Evolutionary conservation across 2,888 invertebrate species (phyloP), one percentile per base, ranked within the genome.

Genomic region (Morinoia aosen): DNA sequence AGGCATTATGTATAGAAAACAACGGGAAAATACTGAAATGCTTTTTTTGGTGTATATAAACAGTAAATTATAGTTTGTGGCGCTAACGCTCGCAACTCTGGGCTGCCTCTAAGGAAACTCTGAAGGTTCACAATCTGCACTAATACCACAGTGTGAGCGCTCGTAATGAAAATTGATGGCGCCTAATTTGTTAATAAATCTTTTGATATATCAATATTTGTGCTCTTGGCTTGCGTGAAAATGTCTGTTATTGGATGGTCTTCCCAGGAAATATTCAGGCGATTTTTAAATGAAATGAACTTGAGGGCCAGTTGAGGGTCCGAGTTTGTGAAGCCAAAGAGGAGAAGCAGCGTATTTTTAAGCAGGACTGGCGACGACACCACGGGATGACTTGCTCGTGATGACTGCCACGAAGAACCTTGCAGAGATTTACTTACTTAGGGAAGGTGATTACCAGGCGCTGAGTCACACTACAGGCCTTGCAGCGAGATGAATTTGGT

Each of bases 171-270:
- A 76, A 76, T 76, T 76, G 76, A 76, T 76, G 76, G 76, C 25
- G 76, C 76, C 76, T 76, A 76, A 76, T 76, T 76, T 76, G 76
- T 76, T 16, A 76, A 76, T 76, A 76, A 76, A 76, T 76, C 76
- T 76, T 76, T 76, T 12, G 76, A 76, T 76, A 76, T 76, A 76
- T 76, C 76, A 76, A 76, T 76, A 76, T 76, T 76, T 76, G 76
- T 76, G 76, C 76, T 25, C 76, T 76, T 33, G 33, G 76, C 76
- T 76, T 1, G 76, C 19, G 76, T 76, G 76, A 76, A 76, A 76
- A 76, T 76, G 76, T 76, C 76, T 76, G 76, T 76, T 76, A 76
- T 76, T 33, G 76, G 33, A 76, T 33, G 76, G 76, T 76, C 16
- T 76, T 76, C 76, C 76, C 76, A 76, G 76, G 76, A 76, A 76